Base-by-base conservation (phyloP, 2,888 invertebrate genomes). In the Drosophila kambysellisi region DNA sequence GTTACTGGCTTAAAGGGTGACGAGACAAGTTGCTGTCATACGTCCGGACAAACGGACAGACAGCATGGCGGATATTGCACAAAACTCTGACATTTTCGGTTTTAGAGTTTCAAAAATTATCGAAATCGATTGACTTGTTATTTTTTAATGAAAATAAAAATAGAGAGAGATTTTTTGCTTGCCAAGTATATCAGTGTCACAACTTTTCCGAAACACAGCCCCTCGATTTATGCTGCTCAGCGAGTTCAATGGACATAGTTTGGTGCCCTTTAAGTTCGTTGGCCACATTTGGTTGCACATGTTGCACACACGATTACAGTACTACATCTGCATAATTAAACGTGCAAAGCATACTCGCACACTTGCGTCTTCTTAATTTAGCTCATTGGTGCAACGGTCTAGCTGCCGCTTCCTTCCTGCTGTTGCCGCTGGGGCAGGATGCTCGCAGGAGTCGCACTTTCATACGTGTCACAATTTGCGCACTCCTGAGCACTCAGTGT, bases 401-500 rank as follows among this genome's bases (percentile, higher is more conserved):
- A 46, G 58, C 29, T 62, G 54, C 25, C 53, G 33, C 60, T 66
- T 70, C 67, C 70, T 74, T 67, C 63, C 75, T 65, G 67, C 20
- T 25, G 35, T 9, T 54, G 37, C 25, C 25, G 52, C 33, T 53
- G 50, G 65, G 59, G 54, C 69, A 33, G 59, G 68, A 66, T 75
- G 76, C 79, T 52, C 39, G 32, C 62, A 66, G 68, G 61, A 63
- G 65, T 53, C 65, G 39, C 67, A 62, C 59, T 63, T 66, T 50
- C 39, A 54, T 32, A 66, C 51, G 54, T 82, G 88, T 73, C 76
- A 71, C 74, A 87, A 74, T 82, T 86, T 77, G 85, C 85, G 73
- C 86, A 79, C 83, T 88, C 81, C 86, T 90, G 86, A 79, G 90
- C 74, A 81, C 90, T 83, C 88, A 87, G 59, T 77, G 82, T 76